Conservation (phyloP, 2,113 vertebrate genomes). For the Rhinoderma darwinii region DNA sequence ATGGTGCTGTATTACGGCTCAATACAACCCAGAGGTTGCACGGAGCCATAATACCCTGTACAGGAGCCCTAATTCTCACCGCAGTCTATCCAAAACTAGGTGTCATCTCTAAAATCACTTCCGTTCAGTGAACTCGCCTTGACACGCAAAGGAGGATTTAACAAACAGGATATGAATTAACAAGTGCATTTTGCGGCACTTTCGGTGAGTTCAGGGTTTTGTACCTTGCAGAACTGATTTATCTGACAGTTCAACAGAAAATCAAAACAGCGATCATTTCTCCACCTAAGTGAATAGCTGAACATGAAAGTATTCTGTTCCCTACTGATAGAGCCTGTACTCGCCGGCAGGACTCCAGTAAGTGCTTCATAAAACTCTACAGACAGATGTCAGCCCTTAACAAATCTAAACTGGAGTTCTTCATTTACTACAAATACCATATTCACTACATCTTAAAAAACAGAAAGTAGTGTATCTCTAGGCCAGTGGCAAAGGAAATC, state of each 20-base stretch:
- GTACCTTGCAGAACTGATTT: conserved; percentile 19
- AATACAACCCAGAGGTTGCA: not conserved
- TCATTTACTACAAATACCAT: conserved; percentile 6
- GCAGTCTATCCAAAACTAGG: not conserved
- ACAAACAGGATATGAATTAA: conserved; percentile 2
- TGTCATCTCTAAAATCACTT: not conserved
- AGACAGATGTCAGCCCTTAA: conserved; percentile 11
- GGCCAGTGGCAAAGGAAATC: not conserved
- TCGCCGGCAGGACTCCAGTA: not conserved
- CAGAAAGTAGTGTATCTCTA: not conserved
- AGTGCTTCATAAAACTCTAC: conserved; percentile 18
- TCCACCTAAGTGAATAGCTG: conserved; percentile 2
- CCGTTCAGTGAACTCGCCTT: not conserved
- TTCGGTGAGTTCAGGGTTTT: conserved; percentile 13
- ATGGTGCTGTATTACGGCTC: not conserved
- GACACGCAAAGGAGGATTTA: conserved; percentile 13
- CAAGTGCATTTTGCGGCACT: not conserved
- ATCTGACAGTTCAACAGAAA: conserved; percentile 8
- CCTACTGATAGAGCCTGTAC: not conserved
- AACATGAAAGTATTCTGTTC: conserved; percentile 28
- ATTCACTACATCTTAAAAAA: not conserved
- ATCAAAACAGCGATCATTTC: conserved; percentile 19
- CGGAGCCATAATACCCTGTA: not conserved
- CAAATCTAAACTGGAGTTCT: not conserved
- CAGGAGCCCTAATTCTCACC: not conserved